Base-by-base conservation (phyloP, 2,888 invertebrate genomes). In the Margaritifera margaritifera region DNA sequence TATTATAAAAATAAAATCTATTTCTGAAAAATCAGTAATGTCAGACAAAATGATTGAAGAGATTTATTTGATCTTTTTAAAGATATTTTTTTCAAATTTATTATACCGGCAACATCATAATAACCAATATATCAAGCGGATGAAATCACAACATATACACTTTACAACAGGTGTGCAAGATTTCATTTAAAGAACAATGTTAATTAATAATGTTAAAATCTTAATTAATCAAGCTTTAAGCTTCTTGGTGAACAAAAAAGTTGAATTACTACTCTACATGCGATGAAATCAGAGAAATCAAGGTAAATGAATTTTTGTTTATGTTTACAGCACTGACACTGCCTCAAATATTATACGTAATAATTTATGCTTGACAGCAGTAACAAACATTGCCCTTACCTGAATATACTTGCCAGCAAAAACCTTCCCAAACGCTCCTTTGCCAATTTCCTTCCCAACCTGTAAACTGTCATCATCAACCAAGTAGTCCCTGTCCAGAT, bases 391-490 rank as follows among this genome's bases (percentile, higher is more conserved):
- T 67, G 42, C 71, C 66, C 55, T 68, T 15, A 42, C 42, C 42
- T 42, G 42, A 42, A 42, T 42, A 15, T 42, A 80, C 53, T 69
- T 80, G 25, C 89, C 89, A 22, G 83, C 80, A 69, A 97, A 96
- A 15, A 99, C 99, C 82, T 98, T 97, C 4, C 99, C 99, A 91
- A 99, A 99, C 0, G 98, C 98, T 2, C 99, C 99, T n/a, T 98
- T 93, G 0, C 99, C 99, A 53, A 97, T 92, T 80, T 92, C 88
- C 76, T 90, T 89, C 4, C 91, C 92, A 69, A 95, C 92, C 59
- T 94, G 93, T 5, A 99, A 93, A 81, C 94, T 94, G 72, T 96
- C 95, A 15, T 82, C 74, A 53, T 94, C 93, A 20, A 98, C 94
- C 18, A 96, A 92, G 80, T 94, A 93, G 54, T 93, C 92, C 61